These are phyloP conservation scores for Pachyuromys duprasi DNA, from an alignment of 2,797 vertebrate genomes.

Conservation along the genomic window DNA sequence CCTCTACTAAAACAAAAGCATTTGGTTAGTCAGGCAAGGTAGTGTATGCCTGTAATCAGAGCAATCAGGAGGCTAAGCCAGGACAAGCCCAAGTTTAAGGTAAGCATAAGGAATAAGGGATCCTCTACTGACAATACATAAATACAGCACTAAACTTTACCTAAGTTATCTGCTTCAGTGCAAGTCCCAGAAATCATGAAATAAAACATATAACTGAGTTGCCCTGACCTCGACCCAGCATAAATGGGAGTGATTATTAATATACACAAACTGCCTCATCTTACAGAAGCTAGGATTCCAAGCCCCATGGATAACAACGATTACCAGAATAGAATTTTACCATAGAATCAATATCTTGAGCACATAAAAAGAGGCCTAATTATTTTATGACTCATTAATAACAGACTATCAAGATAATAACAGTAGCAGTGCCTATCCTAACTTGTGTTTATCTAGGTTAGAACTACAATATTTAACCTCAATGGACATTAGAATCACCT, in stretches of 20 bases:
- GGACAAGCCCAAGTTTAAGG: background rate
- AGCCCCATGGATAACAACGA: background rate
- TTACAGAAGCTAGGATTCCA: conserved; percentile 44
- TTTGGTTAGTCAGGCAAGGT: background rate
- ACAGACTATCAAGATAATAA: conserved; percentile 63
- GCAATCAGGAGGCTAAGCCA: background rate
- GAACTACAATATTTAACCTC: conserved; percentile 57
- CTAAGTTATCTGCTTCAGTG: background rate
- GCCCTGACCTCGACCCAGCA: background rate
- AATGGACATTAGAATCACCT: conserved; percentile 38
- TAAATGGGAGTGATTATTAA: background rate
- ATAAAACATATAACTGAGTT: conserved; percentile 49
- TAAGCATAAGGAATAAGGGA: background rate
- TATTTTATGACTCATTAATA: conserved; percentile 65
- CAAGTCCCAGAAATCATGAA: conserved; percentile 44
- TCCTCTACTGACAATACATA: background rate
- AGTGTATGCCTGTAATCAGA: background rate
- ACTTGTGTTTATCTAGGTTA: conserved; percentile 57
- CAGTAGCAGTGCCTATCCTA: conserved; percentile 28
- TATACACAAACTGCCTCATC: background rate
- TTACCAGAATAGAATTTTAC: conserved; percentile 49
- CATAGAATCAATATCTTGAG: conserved; percentile 4
- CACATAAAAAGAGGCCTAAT: conserved; percentile 64
- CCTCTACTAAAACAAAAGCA: conserved; percentile 37
- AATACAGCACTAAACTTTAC: background rate